phyloP scores from a whole-genome alignment of 2,797 vertebrate species.

The Artibeus jamaicensis region DNA sequence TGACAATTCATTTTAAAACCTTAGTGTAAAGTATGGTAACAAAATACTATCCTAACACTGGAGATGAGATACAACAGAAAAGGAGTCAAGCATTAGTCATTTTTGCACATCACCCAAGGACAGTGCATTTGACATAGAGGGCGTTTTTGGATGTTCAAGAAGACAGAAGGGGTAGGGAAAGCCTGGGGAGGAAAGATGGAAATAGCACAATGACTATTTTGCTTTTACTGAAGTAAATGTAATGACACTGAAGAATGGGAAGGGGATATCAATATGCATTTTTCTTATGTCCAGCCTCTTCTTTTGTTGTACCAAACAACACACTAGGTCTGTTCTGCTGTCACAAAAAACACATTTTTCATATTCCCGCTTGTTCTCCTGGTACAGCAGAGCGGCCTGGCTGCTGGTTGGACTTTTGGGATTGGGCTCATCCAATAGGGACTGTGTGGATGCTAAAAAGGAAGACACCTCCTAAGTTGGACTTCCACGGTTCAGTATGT shows the following conservation, averaged over 20 bases:
- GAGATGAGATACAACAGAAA: constrained; percentile 76
- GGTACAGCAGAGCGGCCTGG: constrained; percentile 98
- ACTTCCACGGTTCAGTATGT: constrained; percentile 99
- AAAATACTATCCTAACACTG: constrained; percentile 81
- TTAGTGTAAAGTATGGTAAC: constrained; percentile 83
- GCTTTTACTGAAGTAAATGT: constrained; percentile 91
- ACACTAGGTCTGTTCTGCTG: constrained; percentile 99
- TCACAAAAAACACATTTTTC: constrained; percentile 99
- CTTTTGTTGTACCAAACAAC: constrained; percentile 91
- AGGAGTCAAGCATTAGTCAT: constrained; percentile 81
- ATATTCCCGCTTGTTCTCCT: constrained; percentile 99
- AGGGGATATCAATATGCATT: constrained; percentile 81
- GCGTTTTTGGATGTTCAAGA: constrained; percentile 86
- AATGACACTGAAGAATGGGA: constrained; percentile 88
- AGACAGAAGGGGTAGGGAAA: constrained; percentile 80
- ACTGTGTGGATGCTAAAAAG: constrained; percentile 99
- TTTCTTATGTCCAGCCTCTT: constrained; percentile 89
- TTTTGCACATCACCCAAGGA: constrained; percentile 89
- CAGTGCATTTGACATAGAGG: constrained; percentile 87
- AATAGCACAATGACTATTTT: constrained; percentile 94
- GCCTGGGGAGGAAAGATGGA: constrained; percentile 88
- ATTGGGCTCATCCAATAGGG: constrained; percentile 98
- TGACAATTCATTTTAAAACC: constrained; percentile 84
- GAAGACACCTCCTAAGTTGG: constrained; percentile 99
- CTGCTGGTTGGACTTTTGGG: constrained; percentile 99